Evolutionary conservation across 1,140 invertebrate genomes (phyloP).

Genomic region (Ceratosolen fusciceps): DNA sequence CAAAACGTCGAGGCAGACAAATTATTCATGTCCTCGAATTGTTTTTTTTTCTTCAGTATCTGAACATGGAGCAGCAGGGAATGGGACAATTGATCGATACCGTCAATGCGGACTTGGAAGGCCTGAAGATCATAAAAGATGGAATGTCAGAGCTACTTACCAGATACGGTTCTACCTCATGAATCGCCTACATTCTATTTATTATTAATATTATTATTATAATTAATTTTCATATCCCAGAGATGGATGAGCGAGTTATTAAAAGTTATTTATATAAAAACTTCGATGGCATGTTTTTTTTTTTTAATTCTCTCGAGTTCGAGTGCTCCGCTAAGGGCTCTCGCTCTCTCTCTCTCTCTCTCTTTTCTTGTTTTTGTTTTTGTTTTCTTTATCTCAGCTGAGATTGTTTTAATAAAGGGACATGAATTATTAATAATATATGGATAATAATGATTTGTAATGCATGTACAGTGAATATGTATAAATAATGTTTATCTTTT

Average conservation of each 20-base stretch:
- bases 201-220: slow-evolving; percentile 44
- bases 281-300: slow-evolving; percentile 12
- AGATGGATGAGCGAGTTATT: slow-evolving; percentile 27
- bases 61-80: slow-evolving; percentile 86
- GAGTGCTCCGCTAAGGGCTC: slow-evolving; percentile 17
- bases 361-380: too few relatives aligned
- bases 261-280: slow-evolving; percentile 43
- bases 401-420: slow-evolving; percentile 21
- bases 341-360: too few relatives aligned
- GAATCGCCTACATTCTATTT: slow-evolving; percentile 46
- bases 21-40: too few relatives aligned
- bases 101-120: slow-evolving; percentile 82
- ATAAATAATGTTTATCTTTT: slow-evolving; percentile 58
- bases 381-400: too few relatives aligned
- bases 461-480: slow-evolving; percentile 35
- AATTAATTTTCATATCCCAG: slow-evolving; percentile 39
- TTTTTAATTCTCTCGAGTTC: slow-evolving; percentile 36
- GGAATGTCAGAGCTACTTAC: slow-evolving; percentile 75
- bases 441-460: slow-evolving; percentile 10
- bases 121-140: slow-evolving; percentile 85
- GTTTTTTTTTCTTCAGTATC: slow-evolving; percentile 73
- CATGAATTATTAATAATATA: slow-evolving; percentile 19
- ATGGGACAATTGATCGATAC: slow-evolving; percentile 87
- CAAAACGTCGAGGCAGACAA: neutral
- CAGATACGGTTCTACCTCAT: slow-evolving; percentile 59